Evolutionary conservation across 2,113 vertebrate species (phyloP).

Genomic region (Myrmophylax atrothorax): DNA sequence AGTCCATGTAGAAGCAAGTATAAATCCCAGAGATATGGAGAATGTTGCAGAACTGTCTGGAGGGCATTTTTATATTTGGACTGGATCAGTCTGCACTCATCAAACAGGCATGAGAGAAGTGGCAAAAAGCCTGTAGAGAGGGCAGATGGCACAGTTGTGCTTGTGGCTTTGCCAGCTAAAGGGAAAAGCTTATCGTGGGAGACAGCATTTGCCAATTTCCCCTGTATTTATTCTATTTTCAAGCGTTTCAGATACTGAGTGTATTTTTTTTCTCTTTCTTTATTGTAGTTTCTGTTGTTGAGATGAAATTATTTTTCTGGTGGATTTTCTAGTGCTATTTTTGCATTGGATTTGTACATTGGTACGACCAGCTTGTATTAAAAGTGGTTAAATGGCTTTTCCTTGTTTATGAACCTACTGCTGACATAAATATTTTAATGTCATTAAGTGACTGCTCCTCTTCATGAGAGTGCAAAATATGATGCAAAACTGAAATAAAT

Average conservation of each 20-base stretch:
- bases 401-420: constrained; percentile 1
- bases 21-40: neutral
- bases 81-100: neutral
- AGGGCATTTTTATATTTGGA: neutral
- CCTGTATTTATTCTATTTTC: neutral
- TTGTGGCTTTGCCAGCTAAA: neutral
- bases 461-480: constrained; percentile 9
- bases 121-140: neutral
- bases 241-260: neutral
- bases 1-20: neutral
- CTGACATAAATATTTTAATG: constrained; percentile 29
- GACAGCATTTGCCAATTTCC: neutral
- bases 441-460: neutral
- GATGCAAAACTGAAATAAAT: constrained; percentile 1
- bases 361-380: neutral
- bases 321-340: neutral
- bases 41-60: neutral
- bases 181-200: neutral
- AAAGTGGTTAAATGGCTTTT: neutral
- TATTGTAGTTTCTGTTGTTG: neutral
- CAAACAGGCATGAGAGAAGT: neutral
- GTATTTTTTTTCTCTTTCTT: neutral
- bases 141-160: neutral
- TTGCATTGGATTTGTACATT: neutral
- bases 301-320: neutral